Conservation (phyloP, 2,888 invertebrate species). For the Perizoma flavofasciatum region DNA sequence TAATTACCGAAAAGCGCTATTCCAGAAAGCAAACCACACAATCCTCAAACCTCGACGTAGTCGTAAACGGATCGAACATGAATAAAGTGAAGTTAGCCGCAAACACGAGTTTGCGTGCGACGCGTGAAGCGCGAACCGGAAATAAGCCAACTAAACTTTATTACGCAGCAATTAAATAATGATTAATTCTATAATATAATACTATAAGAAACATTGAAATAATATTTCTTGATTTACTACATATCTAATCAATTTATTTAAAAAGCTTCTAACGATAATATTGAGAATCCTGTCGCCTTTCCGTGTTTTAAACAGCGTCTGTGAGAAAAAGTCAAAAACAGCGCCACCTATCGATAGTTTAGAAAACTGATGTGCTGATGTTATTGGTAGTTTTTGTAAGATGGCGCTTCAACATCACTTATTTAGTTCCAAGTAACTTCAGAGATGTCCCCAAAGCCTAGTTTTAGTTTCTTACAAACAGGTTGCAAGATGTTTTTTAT, state of each 20-base stretch:
- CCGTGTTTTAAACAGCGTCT: background rate
- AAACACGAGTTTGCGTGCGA: slow-evolving; percentile 69
- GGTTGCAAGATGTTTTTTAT: too few relatives aligned
- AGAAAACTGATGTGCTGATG: background rate
- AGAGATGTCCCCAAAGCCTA: too few relatives aligned
- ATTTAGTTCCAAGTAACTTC: too few relatives aligned
- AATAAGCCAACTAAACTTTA: slow-evolving; percentile 36
- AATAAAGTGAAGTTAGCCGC: slow-evolving; percentile 75
- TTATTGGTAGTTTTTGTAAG: background rate
- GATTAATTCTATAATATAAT: background rate
- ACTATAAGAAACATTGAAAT: background rate
- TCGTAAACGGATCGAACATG: slow-evolving; percentile 81
- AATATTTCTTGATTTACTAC: slow-evolving; percentile 8
- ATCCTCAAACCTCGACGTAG: slow-evolving; percentile 74
- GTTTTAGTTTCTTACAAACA: too few relatives aligned
- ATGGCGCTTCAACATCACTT: slow-evolving; percentile 6
- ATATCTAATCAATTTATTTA: background rate
- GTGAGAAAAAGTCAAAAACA: background rate
- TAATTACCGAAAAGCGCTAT: slow-evolving; percentile 80
- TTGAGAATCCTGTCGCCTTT: background rate
- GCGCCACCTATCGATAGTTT: slow-evolving; percentile 25
- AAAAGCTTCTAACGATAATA: background rate
- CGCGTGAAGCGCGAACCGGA: slow-evolving; percentile 78
- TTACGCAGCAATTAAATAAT: slow-evolving; percentile 53
- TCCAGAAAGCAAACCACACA: slow-evolving; percentile 60